Evolutionary conservation across 2,888 invertebrate species (phyloP), one percentile per base, ranked within the genome.

Genomic region (Acronicta leporina): DNA sequence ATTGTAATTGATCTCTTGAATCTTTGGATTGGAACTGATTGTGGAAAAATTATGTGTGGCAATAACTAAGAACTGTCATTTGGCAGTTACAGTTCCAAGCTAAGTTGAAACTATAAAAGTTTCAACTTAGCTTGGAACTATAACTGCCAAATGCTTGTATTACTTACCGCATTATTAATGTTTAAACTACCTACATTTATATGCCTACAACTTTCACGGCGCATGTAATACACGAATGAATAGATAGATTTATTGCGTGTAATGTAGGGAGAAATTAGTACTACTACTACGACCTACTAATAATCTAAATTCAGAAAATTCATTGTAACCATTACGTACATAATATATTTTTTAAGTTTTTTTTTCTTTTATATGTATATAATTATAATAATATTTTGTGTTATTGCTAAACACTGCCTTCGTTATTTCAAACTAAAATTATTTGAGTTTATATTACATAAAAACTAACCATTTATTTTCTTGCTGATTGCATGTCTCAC

Each of bases 1-100:
- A 77, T 68, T 79, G 59, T 72, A 60, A 72, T 72, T 78, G 79
- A 78, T 79, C 77, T 78, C 79, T 65, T 76, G 56, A 68, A 65
- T 69, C 50, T 47, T 69, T 79, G 59, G 65, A 51, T 77, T 76
- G 63, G 68, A 62, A 65, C 59, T 65, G 59, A 63, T 67, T 56
- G 56, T 63, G 64, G 33, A 62, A 60, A 20, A 42, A 46, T 68
- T 27, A 44, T 41, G 27, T 38, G 27, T 69, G 41, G 42, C 48
- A 38, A 65, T 67, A 54, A 67, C 64, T 61, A 43, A 47, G 51
- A 63, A 53, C 53, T 49, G 33, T 43, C 33, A 57, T 56, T 54
- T 57, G 47, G 49, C 42, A 47, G 64, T 67, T 60, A 60, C 60
- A 54, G 52, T 60, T 62, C 54, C 57, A 57, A 60, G 46, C 30